Evolutionary conservation across 2,888 invertebrate species (phyloP), one percentile per base, ranked within the genome.

Genomic region (Cataglyphis cursor): DNA sequence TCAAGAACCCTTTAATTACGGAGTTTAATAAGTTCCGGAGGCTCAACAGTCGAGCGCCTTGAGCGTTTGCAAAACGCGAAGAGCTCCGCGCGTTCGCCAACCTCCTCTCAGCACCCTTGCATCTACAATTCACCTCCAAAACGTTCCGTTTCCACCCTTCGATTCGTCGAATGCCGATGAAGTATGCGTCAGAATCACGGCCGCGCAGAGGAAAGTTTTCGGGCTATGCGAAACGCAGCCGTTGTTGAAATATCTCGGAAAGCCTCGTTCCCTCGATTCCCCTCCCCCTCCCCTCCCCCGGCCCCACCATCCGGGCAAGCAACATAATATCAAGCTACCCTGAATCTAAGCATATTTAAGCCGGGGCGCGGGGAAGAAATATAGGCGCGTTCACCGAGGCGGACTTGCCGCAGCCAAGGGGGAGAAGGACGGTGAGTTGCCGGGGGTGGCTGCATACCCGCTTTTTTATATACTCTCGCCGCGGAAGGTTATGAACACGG

Each of bases 301-400:
- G 48, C 64, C 66, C 76, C 57, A 15, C 21, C 54, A 75, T 66
- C 51, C 78, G 76, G n/a, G 76, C 64, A 57, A 65, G 85, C 85
- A 85, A 88, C 89, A 89, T 83, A 89, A 91, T 90, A 90, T 90
- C 90, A 86, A 87, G 85, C 86, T 87, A 84, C 86, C 85, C 88
- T 68, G 91, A 91, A 92, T 92, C 92, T 92, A 92, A 92, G 91
- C 91, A 92, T 92, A 92, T 92, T 92, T 92, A 92, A 92, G 89
- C 91, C 85, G 84, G 78, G 61, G 31, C 75, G 84, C 75, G 84
- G 80, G 88, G 84, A 87, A 87, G 85, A 90, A 87, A 91, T 91
- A 90, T 91, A 90, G 86, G 88, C 73, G 81, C 65, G 83, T 65
- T 62, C 62, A 64, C 65, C 61, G 75, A 44, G 51, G 82, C 72